A percentile compares a stretch with the other conserved stretches of the same genome.
These are phyloP conservation scores for Ophion obscuratus DNA, from an alignment of 2,888 invertebrate species.

Conservation along the genomic window DNA sequence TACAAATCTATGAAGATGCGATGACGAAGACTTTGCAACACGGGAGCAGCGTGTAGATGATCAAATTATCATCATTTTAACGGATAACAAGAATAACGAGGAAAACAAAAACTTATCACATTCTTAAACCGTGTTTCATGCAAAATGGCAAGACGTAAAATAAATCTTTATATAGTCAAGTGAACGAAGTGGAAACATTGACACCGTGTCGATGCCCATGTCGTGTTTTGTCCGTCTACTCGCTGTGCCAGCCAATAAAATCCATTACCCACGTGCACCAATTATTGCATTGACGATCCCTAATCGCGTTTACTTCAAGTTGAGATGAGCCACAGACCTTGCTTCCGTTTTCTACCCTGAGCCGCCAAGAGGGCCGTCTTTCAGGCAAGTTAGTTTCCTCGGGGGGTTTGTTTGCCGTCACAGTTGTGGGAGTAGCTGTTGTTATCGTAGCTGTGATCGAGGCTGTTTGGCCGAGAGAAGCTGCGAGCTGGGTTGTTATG, in stretches of 20 bases:
- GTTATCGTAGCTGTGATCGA: conserved; percentile 86
- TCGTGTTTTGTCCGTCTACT: conserved; percentile 66
- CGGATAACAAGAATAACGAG: neutral
- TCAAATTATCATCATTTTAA: conserved; percentile 17
- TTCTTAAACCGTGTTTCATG: conserved; percentile 35
- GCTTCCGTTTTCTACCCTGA: conserved; percentile 94
- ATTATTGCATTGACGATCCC: conserved; percentile 72
- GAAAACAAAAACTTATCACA: conserved; percentile 17
- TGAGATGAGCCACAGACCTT: conserved; percentile 88
- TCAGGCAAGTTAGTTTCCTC: conserved; percentile 86
- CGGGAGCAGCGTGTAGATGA: conserved; percentile 48
- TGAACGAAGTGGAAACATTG: conserved; percentile 38
- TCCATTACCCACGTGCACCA: conserved; percentile 79
- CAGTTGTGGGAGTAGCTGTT: conserved; percentile 85
- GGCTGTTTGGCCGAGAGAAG: conserved; percentile 82
- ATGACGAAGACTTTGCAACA: conserved; percentile 39
- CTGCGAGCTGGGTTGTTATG: conserved; percentile 80
- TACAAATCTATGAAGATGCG: conserved; percentile 44
- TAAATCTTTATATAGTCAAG: conserved; percentile 47
- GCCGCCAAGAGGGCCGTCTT: conserved; percentile 96
- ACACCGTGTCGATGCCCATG: conserved; percentile 23
- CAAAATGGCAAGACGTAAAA: conserved; percentile 48
- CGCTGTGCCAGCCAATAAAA: conserved; percentile 75
- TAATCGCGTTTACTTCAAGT: conserved; percentile 75
- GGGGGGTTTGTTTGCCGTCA: conserved; percentile 83